Evolutionary conservation across 2,797 vertebrate species (phyloP).

Genomic region (Megalops cyprinoides): DNA sequence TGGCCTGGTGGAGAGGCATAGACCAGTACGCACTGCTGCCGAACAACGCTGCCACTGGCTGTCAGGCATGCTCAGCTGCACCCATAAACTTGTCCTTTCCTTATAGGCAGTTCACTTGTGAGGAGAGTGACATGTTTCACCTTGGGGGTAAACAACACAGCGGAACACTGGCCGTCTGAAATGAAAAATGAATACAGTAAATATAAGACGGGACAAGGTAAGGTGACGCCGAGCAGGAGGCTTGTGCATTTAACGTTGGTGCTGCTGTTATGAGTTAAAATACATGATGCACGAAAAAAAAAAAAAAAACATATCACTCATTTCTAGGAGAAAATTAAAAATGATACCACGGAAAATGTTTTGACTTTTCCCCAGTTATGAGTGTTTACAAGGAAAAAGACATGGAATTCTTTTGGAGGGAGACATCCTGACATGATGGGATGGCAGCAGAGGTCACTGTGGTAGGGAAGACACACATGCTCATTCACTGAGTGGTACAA

Average conservation of each 20-base stretch:
- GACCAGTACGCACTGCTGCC: conserved; percentile 67
- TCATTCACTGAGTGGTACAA: conserved; percentile 65
- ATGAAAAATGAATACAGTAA: conserved; percentile 64
- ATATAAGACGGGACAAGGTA: conserved; percentile 56
- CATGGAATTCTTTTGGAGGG: conserved; percentile 41
- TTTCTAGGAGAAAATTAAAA: too few relatives aligned
- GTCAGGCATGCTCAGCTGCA: conserved; percentile 74
- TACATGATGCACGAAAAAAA: too few relatives aligned
- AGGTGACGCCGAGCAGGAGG: conserved; percentile 59
- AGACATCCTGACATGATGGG: conserved; percentile 41
- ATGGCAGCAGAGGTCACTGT: conserved; percentile 53
- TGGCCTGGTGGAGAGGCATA: conserved; percentile 67
- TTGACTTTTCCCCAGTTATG: too few relatives aligned
- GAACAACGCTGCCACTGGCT: conserved; percentile 71
- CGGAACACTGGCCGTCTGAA: neutral
- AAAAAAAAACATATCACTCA: too few relatives aligned
- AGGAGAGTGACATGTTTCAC: conserved; percentile 76
- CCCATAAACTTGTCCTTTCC: conserved; percentile 66
- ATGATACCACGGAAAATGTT: too few relatives aligned
- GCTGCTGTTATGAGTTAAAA: too few relatives aligned
- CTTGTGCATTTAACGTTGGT: conserved; percentile 65
- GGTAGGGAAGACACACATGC: conserved; percentile 66
- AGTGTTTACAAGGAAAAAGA: conserved; percentile 54
- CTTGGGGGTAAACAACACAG: conserved; percentile 70
- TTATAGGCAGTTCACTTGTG: conserved; percentile 34